Percentiles rank a stretch among this genome's conserved stretches.
phyloP scores from a whole-genome alignment of 37 sponge, comb jelly and placozoan genomes.

The Haliclona indistincta region DNA sequence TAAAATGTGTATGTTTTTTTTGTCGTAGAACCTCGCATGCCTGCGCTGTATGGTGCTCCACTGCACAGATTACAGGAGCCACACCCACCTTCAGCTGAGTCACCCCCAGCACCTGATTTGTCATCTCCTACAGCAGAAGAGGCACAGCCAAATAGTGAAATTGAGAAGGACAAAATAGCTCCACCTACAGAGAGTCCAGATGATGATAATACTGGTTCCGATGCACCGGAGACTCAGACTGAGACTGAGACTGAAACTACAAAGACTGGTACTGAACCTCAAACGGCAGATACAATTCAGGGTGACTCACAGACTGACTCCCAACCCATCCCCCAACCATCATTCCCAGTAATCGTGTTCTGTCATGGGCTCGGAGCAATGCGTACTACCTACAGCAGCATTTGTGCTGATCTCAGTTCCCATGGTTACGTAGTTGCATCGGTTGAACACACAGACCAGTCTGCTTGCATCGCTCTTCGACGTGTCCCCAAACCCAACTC shows the following conservation, averaged over 20 bases:
- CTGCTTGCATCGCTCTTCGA: slow-evolving; percentile 3
- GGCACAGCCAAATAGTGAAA: neutral
- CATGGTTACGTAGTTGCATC: slow-evolving; percentile 69
- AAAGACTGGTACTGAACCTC: no score
- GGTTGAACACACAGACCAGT: slow-evolving; percentile 49
- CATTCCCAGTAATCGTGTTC: slow-evolving; percentile 46
- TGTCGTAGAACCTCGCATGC: slow-evolving; percentile 5
- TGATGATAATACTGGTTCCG: no score
- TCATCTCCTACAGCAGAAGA: neutral
- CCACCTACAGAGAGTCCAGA: no score
- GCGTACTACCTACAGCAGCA: slow-evolving; percentile 20
- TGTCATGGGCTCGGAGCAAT: slow-evolving; percentile 57
- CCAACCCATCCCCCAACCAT: no score
- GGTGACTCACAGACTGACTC: no score
- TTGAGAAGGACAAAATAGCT: no score
- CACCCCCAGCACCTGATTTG: neutral
- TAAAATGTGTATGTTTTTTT: no score
- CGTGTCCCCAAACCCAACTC: neutral
- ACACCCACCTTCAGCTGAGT: neutral
- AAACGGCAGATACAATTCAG: no score
- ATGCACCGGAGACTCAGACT: no score
- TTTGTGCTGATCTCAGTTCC: slow-evolving; percentile 64
- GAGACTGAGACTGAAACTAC: no score
- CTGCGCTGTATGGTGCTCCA: slow-evolving; percentile 50
- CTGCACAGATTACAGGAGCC: neutral